Evolutionary conservation across 1,140 invertebrate genomes (phyloP).

Genomic region (Telenomus remus): DNA sequence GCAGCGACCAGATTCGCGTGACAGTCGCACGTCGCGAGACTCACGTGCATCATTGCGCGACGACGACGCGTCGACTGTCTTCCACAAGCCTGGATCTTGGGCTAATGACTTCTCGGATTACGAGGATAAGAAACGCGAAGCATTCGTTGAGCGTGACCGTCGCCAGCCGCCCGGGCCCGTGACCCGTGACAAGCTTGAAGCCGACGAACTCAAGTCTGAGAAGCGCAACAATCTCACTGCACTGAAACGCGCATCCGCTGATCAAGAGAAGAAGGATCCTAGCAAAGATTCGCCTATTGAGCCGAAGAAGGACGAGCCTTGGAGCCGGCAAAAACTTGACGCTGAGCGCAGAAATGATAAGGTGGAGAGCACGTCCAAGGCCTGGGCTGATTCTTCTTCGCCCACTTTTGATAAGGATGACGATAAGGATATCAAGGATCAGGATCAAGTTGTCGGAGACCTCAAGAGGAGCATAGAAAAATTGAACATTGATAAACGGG

Average conservation of each 20-base stretch:
- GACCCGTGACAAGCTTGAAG: slow-evolving; percentile 79
- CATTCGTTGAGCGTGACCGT: slow-evolving; percentile 63
- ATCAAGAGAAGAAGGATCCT: slow-evolving; percentile 70
- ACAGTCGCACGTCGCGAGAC: slow-evolving; percentile 76
- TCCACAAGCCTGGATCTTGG: slow-evolving; percentile 73
- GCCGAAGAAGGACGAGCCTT: slow-evolving; percentile 69
- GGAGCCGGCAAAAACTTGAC: slow-evolving; percentile 66
- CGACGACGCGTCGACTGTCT: slow-evolving; percentile 59
- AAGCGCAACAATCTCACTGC: slow-evolving; percentile 76
- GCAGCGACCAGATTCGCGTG: slow-evolving; percentile 78
- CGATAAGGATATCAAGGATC: slow-evolving; percentile 67
- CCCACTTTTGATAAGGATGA: slow-evolving; percentile 74
- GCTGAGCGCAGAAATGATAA: slow-evolving; percentile 33
- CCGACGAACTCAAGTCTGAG: slow-evolving; percentile 77
- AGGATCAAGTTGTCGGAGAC: slow-evolving; percentile 62
- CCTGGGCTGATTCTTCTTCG: slow-evolving; percentile 75
- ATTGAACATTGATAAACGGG: slow-evolving; percentile 57
- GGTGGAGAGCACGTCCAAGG: slow-evolving; percentile 62
- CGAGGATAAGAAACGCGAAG: slow-evolving; percentile 68
- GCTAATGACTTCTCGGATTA: slow-evolving; percentile 74
- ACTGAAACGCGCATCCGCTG: slow-evolving; percentile 71
- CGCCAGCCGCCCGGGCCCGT: slow-evolving; percentile 78
- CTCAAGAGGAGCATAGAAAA: slow-evolving; percentile 70
- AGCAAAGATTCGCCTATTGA: slow-evolving; percentile 53
- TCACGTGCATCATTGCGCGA: slow-evolving; percentile 75